phyloP scores from a whole-genome alignment of 2,888 invertebrate species.

The Poecilus cupreus region DNA sequence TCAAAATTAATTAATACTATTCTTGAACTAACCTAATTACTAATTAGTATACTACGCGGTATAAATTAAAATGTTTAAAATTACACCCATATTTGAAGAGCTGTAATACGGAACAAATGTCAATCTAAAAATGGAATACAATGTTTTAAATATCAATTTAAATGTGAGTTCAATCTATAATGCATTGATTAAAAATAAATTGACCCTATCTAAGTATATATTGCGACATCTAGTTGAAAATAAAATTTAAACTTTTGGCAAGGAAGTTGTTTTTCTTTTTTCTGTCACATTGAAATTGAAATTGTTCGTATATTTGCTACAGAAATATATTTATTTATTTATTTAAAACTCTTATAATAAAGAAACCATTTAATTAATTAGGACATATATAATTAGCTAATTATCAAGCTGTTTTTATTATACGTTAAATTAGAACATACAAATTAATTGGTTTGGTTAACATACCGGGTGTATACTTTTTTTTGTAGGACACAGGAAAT shows the following conservation, averaged over 20 bases:
- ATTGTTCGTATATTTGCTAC: background rate
- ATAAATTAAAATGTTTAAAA: slow-evolving; percentile 10
- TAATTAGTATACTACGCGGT: background rate
- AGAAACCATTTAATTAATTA: too few species aligned
- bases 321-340: background rate
- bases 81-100: background rate
- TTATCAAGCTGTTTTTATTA: too few species aligned
- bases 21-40: background rate
- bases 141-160: slow-evolving; percentile 20
- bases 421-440: too few species aligned
- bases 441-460: too few species aligned
- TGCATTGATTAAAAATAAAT: slow-evolving; percentile 31
- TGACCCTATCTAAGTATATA: slow-evolving; percentile 14
- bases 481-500: too few species aligned
- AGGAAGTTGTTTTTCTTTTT: background rate
- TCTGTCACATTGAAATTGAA: background rate
- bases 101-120: background rate
- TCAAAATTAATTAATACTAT: too few species aligned
- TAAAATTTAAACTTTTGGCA: slow-evolving; percentile 23
- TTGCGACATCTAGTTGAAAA: background rate
- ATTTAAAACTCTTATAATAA: too few species aligned
- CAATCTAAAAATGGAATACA: too few species aligned
- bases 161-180: background rate
- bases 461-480: too few species aligned
- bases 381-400: too few species aligned